Base-by-base conservation (phyloP, 2,113 vertebrate genomes). In the Thamnophis sirtalis region DNA sequence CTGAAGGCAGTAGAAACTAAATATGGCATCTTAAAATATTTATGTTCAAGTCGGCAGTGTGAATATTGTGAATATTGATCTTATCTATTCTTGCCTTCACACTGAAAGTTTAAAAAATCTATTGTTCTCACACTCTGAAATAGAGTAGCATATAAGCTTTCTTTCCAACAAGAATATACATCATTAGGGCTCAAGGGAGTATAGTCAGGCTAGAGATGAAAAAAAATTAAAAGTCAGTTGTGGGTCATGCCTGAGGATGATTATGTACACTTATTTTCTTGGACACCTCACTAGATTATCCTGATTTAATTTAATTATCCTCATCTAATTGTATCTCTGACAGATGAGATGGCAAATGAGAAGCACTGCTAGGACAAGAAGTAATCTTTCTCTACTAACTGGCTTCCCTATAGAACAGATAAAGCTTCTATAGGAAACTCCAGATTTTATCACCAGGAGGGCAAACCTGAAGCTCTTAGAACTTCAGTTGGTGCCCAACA, bases 141-240 rank as follows among this genome's bases (percentile, higher is more conserved):
- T 19, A 63, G 84, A 91, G 90, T 86, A 89, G 92, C 94, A 93
- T 80, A 55, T 80, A 89, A 91, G 86, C 0, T 21, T 5, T 93
- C 17, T 0, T 49, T 84, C 68, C 92, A 93, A 91, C 93, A 91
- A 50, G 90, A 28, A 95, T 55, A 9, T 48, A 19, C 19, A 43
- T 26, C 2, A 33, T 51, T 33, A 24, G 10, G 17, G 3, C 28
- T 15, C 22, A 33, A 49, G 22, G 26, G 28, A 17, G 3, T 49
- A 89, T 22, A 53, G 5, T 26, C 3, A n/a, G 73, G 6, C 10
- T 91, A 48, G 3, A 60, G 5, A 49, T n/a, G 55, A n/a, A 13
- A 10, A 49, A 56, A 48, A n/a, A 56, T 1, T 4, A 5, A 48
- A 26, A 24, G 13, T n/a, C 56, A 56, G 56, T 43, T 88, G 11